phyloP scores from a whole-genome alignment of 2,888 invertebrate species.

The Pterostichus madidus region DNA sequence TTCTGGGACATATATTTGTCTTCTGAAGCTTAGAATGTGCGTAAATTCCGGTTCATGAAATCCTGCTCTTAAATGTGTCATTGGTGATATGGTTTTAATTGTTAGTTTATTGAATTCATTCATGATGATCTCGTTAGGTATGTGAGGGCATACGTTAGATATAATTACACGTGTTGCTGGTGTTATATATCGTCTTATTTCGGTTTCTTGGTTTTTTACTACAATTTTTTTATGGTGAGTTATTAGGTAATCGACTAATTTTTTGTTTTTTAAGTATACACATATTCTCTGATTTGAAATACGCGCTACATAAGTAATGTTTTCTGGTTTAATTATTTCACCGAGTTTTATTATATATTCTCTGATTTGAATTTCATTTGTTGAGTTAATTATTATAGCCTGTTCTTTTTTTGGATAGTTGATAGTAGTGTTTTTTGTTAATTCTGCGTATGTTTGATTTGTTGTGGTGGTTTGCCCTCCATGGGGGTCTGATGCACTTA shows the following conservation, averaged over 20 bases:
- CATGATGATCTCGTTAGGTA: constrained; percentile 22
- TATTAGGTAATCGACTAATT: constrained; percentile 16
- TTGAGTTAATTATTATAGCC: neutral
- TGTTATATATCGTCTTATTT: constrained; percentile 19
- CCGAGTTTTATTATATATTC: constrained; percentile 16
- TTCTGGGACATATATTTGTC: neutral
- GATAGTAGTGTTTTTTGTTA: neutral
- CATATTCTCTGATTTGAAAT: constrained; percentile 39
- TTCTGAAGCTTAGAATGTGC: constrained; percentile 26
- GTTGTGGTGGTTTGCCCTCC: neutral
- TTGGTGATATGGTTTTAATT: constrained; percentile 35
- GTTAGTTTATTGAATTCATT: neutral
- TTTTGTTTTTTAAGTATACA: constrained; percentile 32
- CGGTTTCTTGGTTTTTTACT: neutral
- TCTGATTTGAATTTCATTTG: constrained; percentile 18
- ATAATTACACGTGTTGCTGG: constrained; percentile 5
- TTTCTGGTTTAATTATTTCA: constrained; percentile 22
- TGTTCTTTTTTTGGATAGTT: constrained; percentile 16
- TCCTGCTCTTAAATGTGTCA: constrained; percentile 24
- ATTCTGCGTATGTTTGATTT: neutral
- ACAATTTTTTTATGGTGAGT: constrained; percentile 18
- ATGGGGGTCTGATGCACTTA: neutral
- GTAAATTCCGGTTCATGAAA: constrained; percentile 16
- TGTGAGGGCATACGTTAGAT: constrained; percentile 27
- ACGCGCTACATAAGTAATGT: constrained; percentile 26